These are phyloP conservation scores for Cataglyphis hispanica DNA, from an alignment of 1,140 invertebrate species.

Conservation along the genomic window DNA sequence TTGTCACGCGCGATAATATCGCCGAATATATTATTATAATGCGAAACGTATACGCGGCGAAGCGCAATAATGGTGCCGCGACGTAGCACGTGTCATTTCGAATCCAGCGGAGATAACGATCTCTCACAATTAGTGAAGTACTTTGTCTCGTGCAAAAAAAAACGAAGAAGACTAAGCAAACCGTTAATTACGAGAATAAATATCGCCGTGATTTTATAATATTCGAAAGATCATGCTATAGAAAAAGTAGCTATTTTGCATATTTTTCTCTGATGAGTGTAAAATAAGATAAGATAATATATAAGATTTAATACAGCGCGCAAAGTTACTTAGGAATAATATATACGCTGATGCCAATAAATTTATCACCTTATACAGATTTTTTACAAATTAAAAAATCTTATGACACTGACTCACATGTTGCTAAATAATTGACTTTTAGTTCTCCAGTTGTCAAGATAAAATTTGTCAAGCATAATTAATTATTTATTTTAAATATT, in stretches of 20 bases:
- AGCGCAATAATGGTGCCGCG: background rate
- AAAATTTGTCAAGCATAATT: background rate
- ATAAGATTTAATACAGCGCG: background rate
- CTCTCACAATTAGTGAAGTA: background rate
- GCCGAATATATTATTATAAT: background rate
- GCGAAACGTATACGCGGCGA: background rate
- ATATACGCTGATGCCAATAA: background rate
- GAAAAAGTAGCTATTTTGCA: background rate
- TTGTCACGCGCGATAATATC: slow-evolving; percentile 20
- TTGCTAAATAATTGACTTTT: background rate
- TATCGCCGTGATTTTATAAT: background rate
- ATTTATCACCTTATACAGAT: background rate
- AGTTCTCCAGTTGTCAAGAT: background rate
- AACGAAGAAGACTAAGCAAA: background rate
- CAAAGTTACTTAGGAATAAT: background rate
- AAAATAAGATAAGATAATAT: background rate
- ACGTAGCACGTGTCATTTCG: background rate
- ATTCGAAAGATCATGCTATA: background rate
- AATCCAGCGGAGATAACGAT: background rate
- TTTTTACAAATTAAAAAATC: background rate
- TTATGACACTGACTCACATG: no score
- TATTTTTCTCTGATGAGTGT: background rate
- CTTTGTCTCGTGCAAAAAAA: background rate
- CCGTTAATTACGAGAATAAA: background rate
- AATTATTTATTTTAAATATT: background rate